Evolutionary conservation across 2,888 invertebrate species (phyloP), one percentile per base, ranked within the genome.

Genomic region (Hanleya hanleyi): DNA sequence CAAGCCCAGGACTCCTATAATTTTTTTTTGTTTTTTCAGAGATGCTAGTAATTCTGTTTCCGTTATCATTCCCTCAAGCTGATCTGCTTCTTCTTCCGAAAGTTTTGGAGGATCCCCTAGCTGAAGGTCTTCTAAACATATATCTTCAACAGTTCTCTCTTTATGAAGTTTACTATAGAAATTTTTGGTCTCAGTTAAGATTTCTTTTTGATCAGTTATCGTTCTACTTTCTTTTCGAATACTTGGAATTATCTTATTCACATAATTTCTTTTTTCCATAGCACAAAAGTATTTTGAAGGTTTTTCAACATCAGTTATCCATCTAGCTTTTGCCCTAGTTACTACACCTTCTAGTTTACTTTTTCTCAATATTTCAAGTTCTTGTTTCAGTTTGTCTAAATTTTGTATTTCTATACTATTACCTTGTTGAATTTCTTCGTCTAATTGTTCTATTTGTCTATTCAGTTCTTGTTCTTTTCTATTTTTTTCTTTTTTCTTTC

Each of bases 401-500:
- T 12, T 41, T 41, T 41, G 9, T 12, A 41, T 41, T 18, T 41
- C 18, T 41, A 18, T 12, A 41, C 18, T 9, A 41, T 41, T 18
- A 9, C 41, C 41, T 41, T 18, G 9, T 41, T 41, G 41, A 41
- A 41, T 41, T 41, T 41, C 41, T 41, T 41, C 41, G 9, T 41
- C 41, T 41, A 41, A 41, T 12, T 41, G 7, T 62, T 9, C 50
- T 36, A 57, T 12, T 12, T 41, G 9, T 41, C 18, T 18, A 9
- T 12, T 12, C 9, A 41, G 18, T 18, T 41, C 41, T 41, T 41
- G 9, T 18, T 41, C 41, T 18, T 41, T 9, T 41, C 18, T 41
- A 41, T 41, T 41, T 41, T 68, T 71, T 47, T 73, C 76, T 0
- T 70, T 73, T 61, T 73, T 57, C 41, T 61, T 64, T 49, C 57